phyloP scores from a whole-genome alignment of 2,888 invertebrate genomes.

The Dyspetes luteomarginatus region DNA sequence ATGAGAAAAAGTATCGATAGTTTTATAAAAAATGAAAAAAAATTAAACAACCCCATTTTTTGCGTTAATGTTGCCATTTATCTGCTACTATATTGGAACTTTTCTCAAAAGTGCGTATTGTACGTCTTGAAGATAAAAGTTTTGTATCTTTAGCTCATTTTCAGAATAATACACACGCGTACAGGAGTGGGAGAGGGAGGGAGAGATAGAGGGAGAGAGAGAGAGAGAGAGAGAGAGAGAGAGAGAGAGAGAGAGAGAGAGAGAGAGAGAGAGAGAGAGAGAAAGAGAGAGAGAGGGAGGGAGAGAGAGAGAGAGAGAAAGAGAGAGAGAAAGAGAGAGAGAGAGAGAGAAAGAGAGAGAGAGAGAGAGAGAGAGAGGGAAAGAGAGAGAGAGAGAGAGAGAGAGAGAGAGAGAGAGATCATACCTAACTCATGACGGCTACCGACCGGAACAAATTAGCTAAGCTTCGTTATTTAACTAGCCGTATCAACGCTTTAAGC shows the following conservation, averaged over 20 bases:
- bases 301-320: slow-evolving; percentile 2
- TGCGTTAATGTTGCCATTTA: no score
- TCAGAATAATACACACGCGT: neutral
- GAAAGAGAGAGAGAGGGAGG: slow-evolving; percentile 29
- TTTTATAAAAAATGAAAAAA: no score
- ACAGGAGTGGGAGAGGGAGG: neutral
- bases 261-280: slow-evolving; percentile 9
- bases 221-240: slow-evolving; percentile 14
- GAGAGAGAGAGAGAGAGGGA: slow-evolving; percentile 9
- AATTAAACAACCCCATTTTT: no score
- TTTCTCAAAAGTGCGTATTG: no score
- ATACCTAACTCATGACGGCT: slow-evolving; percentile 66
- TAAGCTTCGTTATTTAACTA: slow-evolving; percentile 76
- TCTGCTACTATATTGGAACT: no score
- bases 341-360: slow-evolving; percentile 29
- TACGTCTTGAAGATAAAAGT: slow-evolving; percentile 2
- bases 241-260: slow-evolving; percentile 25
- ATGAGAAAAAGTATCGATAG: no score
- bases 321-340: slow-evolving; percentile 31
- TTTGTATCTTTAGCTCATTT: neutral
- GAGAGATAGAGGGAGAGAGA: slow-evolving; percentile 18
- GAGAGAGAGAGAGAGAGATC: slow-evolving; percentile 29
- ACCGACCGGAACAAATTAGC: slow-evolving; percentile 77
- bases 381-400: slow-evolving; percentile 3
- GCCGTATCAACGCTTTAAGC: slow-evolving; percentile 74